These are phyloP conservation scores for Antedon mediterranea DNA, from an alignment of 53 echinoderm and acorn worm species.

Conservation along the genomic window DNA sequence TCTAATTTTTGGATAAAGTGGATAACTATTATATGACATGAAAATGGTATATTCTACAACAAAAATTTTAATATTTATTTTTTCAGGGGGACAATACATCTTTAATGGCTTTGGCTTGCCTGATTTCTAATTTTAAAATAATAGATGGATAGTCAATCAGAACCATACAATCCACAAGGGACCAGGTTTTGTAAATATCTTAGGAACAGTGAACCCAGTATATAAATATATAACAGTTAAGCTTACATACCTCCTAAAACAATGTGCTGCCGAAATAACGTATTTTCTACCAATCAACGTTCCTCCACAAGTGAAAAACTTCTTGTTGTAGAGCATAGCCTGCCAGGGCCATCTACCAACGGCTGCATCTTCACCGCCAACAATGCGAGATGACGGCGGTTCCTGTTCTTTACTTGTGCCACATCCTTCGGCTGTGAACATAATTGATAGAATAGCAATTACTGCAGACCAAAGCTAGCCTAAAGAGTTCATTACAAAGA, in stretches of 20 bases:
- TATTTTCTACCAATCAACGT: constrained; percentile 20
- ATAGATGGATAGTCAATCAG: too few species aligned
- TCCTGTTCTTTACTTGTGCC: constrained; percentile 2
- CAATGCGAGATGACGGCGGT: background rate
- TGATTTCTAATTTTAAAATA: too few species aligned
- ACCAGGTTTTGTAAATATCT: too few species aligned
- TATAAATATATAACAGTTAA: too few species aligned
- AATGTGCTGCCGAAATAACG: constrained; percentile 22
- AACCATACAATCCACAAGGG: too few species aligned
- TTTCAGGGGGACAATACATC: too few species aligned
- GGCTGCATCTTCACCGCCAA: constrained; percentile 8
- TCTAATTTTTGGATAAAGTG: too few species aligned
- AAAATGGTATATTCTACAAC: too few species aligned
- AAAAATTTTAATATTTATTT: too few species aligned
- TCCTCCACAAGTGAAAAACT: constrained; percentile 8
- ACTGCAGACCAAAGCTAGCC: background rate
- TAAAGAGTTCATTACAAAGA: background rate
- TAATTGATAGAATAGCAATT: background rate
- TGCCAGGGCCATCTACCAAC: constrained; percentile 17
- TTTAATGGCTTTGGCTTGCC: too few species aligned
- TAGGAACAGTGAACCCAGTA: too few species aligned
- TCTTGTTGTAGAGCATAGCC: constrained; percentile 1
- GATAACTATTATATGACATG: too few species aligned
- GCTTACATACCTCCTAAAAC: background rate
- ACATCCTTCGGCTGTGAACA: constrained; percentile 4